Evolutionary conservation across 2,797 vertebrate species (phyloP), one percentile per base, ranked within the genome.

Genomic region (Acipenser transmontanus): DNA sequence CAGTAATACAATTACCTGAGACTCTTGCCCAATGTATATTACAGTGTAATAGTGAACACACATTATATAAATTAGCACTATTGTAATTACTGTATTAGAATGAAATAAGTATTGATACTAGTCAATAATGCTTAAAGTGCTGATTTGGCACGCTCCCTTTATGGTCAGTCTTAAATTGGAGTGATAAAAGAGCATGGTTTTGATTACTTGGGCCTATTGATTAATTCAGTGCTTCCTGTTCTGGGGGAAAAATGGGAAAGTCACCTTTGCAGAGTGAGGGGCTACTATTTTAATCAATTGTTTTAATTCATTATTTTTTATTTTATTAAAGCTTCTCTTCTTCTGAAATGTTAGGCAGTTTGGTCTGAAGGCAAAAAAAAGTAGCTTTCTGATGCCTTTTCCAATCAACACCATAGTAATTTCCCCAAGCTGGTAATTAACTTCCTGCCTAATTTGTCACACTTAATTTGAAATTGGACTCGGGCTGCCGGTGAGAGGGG

Each of bases 341-440:
- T 84, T 82, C 69, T 73, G 62, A 62, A 70, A 69, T 69, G 68
- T 74, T 63, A 72, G 65, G 64, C 49, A 59, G 61, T 75, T 77
- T 78, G 80, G 79, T 84, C 79, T 77, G 62, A 59, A 69, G 78
- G 77, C 70, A 82, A 73, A 77, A 74, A 74, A 80, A 34, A 34
- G 68, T 0, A 71, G 64, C 8, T 89, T 88, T 87, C 84, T 82
- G 80, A 86, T 78, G 81, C 76, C 65, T 79, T 74, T 81, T 80
- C 81, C 80, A 89, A 87, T 88, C 83, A 89, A 78, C 73, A 89
- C 81, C 76, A 79, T 75, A 71, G 67, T 78, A 87, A 88, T 88
- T 89, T 85, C 88, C 89, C 81, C 81, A 79, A 76, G 72, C 71
- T 72, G 75, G 77, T 81, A 91, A 93, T 91, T 89, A 92, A 87